phyloP scores from a whole-genome alignment of 2,113 vertebrate species.

The Tautogolabrus adspersus region DNA sequence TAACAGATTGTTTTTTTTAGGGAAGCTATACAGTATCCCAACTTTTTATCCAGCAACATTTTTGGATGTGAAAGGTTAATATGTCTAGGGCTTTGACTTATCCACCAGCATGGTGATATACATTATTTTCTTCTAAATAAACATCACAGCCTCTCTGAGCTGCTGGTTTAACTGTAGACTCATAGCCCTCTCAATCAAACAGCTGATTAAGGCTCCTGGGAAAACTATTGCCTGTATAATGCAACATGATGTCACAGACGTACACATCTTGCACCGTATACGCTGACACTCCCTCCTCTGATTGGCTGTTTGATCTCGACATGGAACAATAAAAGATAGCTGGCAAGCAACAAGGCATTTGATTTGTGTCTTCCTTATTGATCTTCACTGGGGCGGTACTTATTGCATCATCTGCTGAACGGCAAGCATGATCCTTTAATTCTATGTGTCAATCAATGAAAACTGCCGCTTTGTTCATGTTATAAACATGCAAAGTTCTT shows the following conservation, averaged over 20 bases:
- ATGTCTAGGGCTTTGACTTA: too few relatives aligned
- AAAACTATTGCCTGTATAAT: not conserved
- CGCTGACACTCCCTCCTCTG: not conserved
- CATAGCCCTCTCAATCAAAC: not conserved
- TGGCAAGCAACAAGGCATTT: slow-evolving; percentile 10
- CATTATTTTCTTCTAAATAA: not conserved
- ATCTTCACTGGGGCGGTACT: slow-evolving; percentile 3
- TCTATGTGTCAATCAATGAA: slow-evolving; percentile 14
- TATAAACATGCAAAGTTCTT: slow-evolving; percentile 3
- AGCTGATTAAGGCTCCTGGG: not conserved
- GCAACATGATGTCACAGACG: slow-evolving; percentile 20
- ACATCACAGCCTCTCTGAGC: not conserved
- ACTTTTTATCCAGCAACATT: not conserved
- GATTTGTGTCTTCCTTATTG: slow-evolving; percentile 16
- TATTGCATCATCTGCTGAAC: slow-evolving; percentile 18
- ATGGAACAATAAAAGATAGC: slow-evolving; percentile 12
- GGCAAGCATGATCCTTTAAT: not conserved
- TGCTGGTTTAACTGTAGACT: not conserved
- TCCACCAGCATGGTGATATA: not conserved
- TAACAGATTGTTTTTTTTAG: too few relatives aligned
- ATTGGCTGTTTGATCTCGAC: slow-evolving; percentile 24
- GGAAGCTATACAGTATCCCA: too few relatives aligned
- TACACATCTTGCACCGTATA: slow-evolving; percentile 20
- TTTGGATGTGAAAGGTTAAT: too few relatives aligned
- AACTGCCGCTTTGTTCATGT: slow-evolving; percentile 18